Base-by-base conservation (phyloP, 2,888 invertebrate genomes). In the Salticus scenicus region DNA sequence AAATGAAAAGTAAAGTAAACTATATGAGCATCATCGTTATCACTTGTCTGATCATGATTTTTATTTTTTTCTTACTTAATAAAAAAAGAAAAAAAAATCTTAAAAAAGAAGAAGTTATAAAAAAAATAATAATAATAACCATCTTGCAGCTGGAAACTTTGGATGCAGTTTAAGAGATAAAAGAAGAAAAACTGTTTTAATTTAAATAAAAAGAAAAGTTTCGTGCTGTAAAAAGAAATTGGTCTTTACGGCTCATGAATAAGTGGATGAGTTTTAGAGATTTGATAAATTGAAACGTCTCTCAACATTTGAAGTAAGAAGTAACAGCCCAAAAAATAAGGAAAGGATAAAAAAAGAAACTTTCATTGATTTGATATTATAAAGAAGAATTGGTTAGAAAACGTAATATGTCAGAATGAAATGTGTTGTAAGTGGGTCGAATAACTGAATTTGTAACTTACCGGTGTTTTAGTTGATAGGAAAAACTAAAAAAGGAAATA, bases 371-470 rank as follows among this genome's bases (percentile, higher is more conserved):
- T 24, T 57, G 20, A 57, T 57, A 57, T 57, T 24, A 5, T 2
- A 24, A 24, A 57, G 12, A 57, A 57, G 57, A 24, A 57, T 24
- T 57, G 24, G 57, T 12, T 24, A 2, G 12, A 57, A 24, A 57
- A 57, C 24, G 24, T 57, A 24, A 57, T 57, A 24, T 24, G 57
- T 57, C 57, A 57, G 24, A 24, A 57, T 57, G 57, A 57, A 57
- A 57, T 57, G 57, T 57, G 24, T 14, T 37, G 17, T 63, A 64
- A 66, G 64, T 63, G 75, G 66, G 66, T 75, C n/a, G 42, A 28
- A 42, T 75, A 30, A 42, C 28, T 28, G 64, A 66, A 75, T 75
- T 75, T 75, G 64, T 75, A 64, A 64, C 42, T 28, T 64, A 37
- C 31, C 17, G 33, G 57, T 57, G 57, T 57, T 57, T 57, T 24